These are phyloP conservation scores for Hybos culiciformis DNA, from an alignment of 2,888 invertebrate species.

Conservation along the genomic window DNA sequence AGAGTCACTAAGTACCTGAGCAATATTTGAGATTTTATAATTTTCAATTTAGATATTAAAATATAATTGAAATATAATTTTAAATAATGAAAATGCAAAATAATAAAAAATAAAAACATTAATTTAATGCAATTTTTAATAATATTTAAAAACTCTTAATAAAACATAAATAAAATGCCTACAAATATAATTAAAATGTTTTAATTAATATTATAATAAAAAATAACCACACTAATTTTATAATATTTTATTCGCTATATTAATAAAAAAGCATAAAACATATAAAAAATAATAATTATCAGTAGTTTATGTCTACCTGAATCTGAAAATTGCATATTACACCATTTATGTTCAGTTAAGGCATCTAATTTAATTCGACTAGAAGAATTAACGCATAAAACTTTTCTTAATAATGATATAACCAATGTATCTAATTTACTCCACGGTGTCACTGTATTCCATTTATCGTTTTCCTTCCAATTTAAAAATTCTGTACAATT, in stretches of 20 bases:
- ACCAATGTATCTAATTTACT: slow-evolving; percentile 62
- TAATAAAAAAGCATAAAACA: slow-evolving; percentile 1
- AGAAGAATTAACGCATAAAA: slow-evolving; percentile 53
- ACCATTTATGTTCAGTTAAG: slow-evolving; percentile 67
- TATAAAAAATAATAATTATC: not conserved
- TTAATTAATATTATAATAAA: not conserved
- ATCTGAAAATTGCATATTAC: slow-evolving; percentile 35
- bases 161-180: not conserved
- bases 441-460: slow-evolving; percentile 61
- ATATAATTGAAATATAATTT: not conserved
- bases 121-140: not conserved
- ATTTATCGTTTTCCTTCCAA: slow-evolving; percentile 56
- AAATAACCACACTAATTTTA: slow-evolving; percentile 3
- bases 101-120: not conserved
- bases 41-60: not conserved
- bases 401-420: slow-evolving; percentile 59
- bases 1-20: slow-evolving; percentile 84
- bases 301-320: slow-evolving; percentile 36
- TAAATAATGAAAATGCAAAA: not conserved
- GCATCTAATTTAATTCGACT: slow-evolving; percentile 51
- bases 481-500: slow-evolving; percentile 56
- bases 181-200: not conserved
- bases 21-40: slow-evolving; percentile 26
- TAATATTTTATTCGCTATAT: not conserved
- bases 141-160: not conserved